Evolutionary conservation across 2,797 vertebrate species (phyloP).

Genomic region (Pelobates cultripes): DNA sequence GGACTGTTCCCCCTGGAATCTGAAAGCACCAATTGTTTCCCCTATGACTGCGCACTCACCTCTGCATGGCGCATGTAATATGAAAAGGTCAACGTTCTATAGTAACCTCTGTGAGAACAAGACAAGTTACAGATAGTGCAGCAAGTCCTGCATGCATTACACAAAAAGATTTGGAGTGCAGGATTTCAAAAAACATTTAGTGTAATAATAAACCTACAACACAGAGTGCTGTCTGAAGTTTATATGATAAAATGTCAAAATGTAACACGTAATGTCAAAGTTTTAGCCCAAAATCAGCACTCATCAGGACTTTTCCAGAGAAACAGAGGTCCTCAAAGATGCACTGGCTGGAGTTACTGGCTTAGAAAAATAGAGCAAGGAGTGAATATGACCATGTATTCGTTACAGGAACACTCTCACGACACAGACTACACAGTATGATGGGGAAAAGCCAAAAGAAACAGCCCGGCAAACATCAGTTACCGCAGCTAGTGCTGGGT

Average conservation of each 20-base stretch:
- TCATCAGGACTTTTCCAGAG: background rate
- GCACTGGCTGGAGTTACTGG: background rate
- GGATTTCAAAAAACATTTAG: too few species aligned
- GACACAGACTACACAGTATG: background rate
- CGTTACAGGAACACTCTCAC: background rate
- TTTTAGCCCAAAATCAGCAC: background rate
- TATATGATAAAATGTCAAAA: background rate
- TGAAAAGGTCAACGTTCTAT: background rate
- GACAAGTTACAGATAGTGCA: too few species aligned
- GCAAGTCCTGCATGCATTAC: too few species aligned
- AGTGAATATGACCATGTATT: background rate
- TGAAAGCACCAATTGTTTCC: slow-evolving; percentile 22
- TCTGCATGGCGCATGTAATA: background rate
- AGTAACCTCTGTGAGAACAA: too few species aligned
- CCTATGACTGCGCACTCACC: slow-evolving; percentile 27
- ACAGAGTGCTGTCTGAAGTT: too few species aligned
- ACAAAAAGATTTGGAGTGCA: too few species aligned
- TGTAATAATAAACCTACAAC: too few species aligned
- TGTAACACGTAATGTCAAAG: background rate
- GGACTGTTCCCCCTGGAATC: slow-evolving; percentile 37
- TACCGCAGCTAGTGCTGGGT: background rate
- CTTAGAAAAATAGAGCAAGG: background rate
- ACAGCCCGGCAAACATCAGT: background rate
- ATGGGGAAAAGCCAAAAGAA: background rate
- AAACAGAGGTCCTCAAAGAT: background rate